Evolutionary conservation across 2,888 invertebrate genomes (phyloP).

Genomic region (Napeogenes inachia): DNA sequence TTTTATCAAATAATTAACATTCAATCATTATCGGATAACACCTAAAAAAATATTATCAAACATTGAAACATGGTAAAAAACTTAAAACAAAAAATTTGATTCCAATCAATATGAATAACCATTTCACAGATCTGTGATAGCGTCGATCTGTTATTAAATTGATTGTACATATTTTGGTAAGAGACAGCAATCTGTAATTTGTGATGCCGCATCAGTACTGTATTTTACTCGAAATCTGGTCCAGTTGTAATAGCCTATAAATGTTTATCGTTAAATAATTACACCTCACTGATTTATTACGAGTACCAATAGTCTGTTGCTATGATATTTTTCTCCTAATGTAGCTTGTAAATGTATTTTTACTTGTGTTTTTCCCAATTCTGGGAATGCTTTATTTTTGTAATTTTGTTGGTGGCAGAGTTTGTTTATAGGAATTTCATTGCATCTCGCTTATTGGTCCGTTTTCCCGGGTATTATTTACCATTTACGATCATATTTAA

Average conservation of each 20-base stretch:
- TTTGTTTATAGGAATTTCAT: too few species aligned
- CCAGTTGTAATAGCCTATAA: constrained; percentile 37
- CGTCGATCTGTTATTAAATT: constrained; percentile 7
- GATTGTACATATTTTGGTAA: constrained; percentile 17
- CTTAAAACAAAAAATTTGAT: background rate
- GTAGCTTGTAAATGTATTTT: background rate
- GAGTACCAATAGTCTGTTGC: background rate
- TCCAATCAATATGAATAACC: background rate
- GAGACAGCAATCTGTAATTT: constrained; percentile 35
- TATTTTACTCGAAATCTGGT: constrained; percentile 33
- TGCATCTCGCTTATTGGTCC: too few species aligned
- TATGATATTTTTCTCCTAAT: background rate
- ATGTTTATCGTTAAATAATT: constrained; percentile 14
- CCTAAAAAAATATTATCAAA: too few species aligned
- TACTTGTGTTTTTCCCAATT: too few species aligned
- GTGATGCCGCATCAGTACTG: constrained; percentile 29
- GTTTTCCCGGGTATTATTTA: too few species aligned
- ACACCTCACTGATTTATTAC: constrained; percentile 11
- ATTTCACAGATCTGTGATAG: constrained; percentile 5
- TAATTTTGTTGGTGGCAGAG: too few species aligned
- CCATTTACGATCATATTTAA: too few species aligned
- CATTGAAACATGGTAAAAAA: too few species aligned
- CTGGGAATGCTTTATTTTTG: too few species aligned
- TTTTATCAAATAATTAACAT: too few species aligned
- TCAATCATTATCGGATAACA: too few species aligned